A percentile compares a stretch with the other conserved stretches of the same genome.
Evolutionary conservation across 2,888 invertebrate species (phyloP).

Genomic region (Apamea sordens): DNA sequence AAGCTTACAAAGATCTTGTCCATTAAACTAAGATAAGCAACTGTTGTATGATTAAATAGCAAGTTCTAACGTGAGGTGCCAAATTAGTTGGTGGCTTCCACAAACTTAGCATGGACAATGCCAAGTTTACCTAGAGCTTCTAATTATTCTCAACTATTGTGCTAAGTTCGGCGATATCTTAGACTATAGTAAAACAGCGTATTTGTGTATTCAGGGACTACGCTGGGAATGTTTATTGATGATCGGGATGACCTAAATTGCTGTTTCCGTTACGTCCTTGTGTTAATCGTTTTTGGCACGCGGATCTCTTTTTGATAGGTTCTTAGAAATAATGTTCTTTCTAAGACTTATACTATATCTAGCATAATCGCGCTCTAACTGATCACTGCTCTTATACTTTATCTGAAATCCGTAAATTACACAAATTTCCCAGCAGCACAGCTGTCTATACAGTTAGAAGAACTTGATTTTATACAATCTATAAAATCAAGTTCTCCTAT

Average conservation of each 20-base stretch:
- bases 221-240: slow-evolving; percentile 38
- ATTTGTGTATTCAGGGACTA: slow-evolving; percentile 2
- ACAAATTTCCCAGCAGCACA: too few relatives aligned
- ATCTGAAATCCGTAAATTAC: too few relatives aligned
- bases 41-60: slow-evolving; percentile 44
- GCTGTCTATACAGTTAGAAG: too few relatives aligned
- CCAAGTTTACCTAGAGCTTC: slow-evolving; percentile 60
- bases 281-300: neutral
- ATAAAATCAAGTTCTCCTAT: too few relatives aligned
- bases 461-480: too few relatives aligned
- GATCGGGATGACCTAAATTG: slow-evolving; percentile 5
- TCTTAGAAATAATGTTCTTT: too few relatives aligned
- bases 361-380: too few relatives aligned
- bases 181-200: slow-evolving; percentile 35
- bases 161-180: slow-evolving; percentile 53
- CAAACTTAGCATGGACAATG: slow-evolving; percentile 61
- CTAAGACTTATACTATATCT: too few relatives aligned
- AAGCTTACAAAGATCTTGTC: slow-evolving; percentile 27
- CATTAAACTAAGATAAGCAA: slow-evolving; percentile 52
- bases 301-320: too few relatives aligned
- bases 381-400: too few relatives aligned
- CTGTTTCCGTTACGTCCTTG: neutral
- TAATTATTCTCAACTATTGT: slow-evolving; percentile 63
- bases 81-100: slow-evolving; percentile 61
- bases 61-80: slow-evolving; percentile 56